Conservation (phyloP, 2,888 invertebrate species). For the Drosophila putrida region DNA sequence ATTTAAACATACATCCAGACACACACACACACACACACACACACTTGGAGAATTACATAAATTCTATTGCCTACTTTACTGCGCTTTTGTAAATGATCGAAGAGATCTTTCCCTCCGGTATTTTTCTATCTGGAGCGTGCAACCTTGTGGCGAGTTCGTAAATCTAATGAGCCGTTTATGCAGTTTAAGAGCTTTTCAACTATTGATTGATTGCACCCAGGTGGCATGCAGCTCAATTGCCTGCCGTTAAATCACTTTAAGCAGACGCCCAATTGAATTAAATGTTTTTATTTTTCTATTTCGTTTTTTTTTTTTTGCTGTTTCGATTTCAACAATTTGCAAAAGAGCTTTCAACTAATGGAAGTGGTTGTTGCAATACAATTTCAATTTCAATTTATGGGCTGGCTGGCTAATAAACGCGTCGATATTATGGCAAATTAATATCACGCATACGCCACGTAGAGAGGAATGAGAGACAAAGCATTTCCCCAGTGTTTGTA, state of each 20-base stretch:
- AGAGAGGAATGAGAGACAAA: not conserved
- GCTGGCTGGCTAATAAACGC: slow-evolving; percentile 54
- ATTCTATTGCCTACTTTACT: slow-evolving; percentile 29
- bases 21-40: not conserved
- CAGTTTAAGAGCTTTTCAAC: slow-evolving; percentile 45
- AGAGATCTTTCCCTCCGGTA: not conserved
- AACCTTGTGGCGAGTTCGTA: slow-evolving; percentile 13
- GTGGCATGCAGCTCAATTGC: slow-evolving; percentile 18
- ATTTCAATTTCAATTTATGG: slow-evolving; percentile 63
- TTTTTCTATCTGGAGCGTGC: not conserved
- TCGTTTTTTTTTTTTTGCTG: not conserved
- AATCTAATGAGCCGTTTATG: slow-evolving; percentile 51
- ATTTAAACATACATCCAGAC: not conserved
- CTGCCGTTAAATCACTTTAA: slow-evolving; percentile 37
- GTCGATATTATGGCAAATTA: slow-evolving; percentile 65
- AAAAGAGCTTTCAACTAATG: slow-evolving; percentile 9
- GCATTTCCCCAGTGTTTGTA: slow-evolving; percentile 39
- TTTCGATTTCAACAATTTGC: slow-evolving; percentile 10
- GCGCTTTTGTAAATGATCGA: slow-evolving; percentile 13
- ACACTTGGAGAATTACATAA: not conserved
- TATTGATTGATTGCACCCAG: slow-evolving; percentile 56
- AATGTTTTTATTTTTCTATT: not conserved
- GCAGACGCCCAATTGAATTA: slow-evolving; percentile 30
- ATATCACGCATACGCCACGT: slow-evolving; percentile 63
- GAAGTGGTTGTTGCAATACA: slow-evolving; percentile 16